phyloP scores from a whole-genome alignment of 2,888 invertebrate species.

The Drosophila anomelani region DNA sequence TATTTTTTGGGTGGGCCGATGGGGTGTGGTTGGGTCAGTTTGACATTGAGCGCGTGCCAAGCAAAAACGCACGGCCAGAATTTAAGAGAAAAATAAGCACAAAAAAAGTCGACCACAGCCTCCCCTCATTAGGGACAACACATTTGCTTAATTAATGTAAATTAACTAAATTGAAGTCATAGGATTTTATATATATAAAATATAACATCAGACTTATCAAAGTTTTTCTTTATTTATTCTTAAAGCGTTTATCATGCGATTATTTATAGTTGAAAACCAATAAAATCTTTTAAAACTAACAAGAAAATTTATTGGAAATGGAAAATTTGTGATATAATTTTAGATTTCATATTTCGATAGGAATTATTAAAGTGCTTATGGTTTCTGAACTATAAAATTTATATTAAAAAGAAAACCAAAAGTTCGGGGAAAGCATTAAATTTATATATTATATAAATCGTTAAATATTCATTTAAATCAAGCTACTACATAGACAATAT shows the following conservation, averaged over 20 bases:
- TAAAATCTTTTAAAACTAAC: background rate
- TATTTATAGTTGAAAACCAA: conserved; percentile 2
- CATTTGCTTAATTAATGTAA: conserved; percentile 24
- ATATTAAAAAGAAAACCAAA: background rate
- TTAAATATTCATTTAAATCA: background rate
- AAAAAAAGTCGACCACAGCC: conserved; percentile 6
- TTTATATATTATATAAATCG: no score
- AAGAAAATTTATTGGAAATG: conserved; percentile 3
- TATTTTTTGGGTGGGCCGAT: conserved; percentile 1
- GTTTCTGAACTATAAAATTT: background rate
- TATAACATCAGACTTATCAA: background rate
- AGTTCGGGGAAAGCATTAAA: background rate
- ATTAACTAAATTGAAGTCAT: conserved; percentile 4
- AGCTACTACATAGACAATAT: background rate
- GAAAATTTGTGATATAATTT: background rate
- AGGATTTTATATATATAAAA: background rate
- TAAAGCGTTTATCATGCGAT: conserved; percentile 2
- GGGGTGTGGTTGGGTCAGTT: conserved; percentile 16
- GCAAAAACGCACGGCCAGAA: conserved; percentile 34
- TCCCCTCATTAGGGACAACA: conserved; percentile 35
- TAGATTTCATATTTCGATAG: background rate
- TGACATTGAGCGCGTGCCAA: conserved; percentile 69
- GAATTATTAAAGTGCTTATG: background rate
- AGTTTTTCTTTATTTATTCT: no score
- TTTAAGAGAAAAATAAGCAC: background rate